phyloP scores from a whole-genome alignment of 2,113 vertebrate genomes.

The Planiliza haematocheilus region DNA sequence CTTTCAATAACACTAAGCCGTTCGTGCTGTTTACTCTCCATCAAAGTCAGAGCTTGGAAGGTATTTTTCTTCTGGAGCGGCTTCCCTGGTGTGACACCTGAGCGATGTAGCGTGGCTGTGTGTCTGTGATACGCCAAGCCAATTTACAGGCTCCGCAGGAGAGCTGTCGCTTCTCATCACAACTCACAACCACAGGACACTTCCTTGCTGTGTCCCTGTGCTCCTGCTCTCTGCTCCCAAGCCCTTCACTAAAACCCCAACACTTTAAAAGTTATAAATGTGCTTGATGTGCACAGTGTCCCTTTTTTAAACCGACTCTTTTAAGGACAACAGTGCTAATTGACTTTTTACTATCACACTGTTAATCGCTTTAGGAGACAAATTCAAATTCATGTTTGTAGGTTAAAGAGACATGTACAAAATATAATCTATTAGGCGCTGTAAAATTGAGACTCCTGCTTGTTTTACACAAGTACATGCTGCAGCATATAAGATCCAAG shows the following conservation, averaged over 20 bases:
- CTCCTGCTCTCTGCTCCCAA: slow-evolving; percentile 61
- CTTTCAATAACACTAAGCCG: slow-evolving; percentile 73
- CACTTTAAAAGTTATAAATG: slow-evolving; percentile 60
- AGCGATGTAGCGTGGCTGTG: slow-evolving; percentile 81
- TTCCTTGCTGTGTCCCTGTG: slow-evolving; percentile 66
- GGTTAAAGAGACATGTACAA: too few relatives aligned
- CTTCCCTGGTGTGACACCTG: slow-evolving; percentile 82
- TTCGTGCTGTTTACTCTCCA: slow-evolving; percentile 76
- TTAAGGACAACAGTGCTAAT: slow-evolving; percentile 4
- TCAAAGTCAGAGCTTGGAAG: slow-evolving; percentile 80
- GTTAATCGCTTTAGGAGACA: neutral
- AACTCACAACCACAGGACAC: slow-evolving; percentile 79
- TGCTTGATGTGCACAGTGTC: slow-evolving; percentile 34
- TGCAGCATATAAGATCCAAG: neutral
- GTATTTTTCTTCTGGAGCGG: slow-evolving; percentile 76
- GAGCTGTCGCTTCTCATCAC: slow-evolving; percentile 80
- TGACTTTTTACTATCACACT: neutral
- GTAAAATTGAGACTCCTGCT: neutral
- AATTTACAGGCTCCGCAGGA: slow-evolving; percentile 81
- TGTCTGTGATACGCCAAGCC: slow-evolving; percentile 83
- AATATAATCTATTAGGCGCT: too few relatives aligned
- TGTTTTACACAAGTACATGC: slow-evolving; percentile 4
- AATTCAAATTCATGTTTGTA: neutral
- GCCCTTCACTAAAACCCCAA: slow-evolving; percentile 55
- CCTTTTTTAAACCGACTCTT: slow-evolving; percentile 11